Evolutionary conservation across 2,797 vertebrate genomes (phyloP), one percentile per base, ranked within the genome.

Genomic region (Gobionotothen gibberifrons): DNA sequence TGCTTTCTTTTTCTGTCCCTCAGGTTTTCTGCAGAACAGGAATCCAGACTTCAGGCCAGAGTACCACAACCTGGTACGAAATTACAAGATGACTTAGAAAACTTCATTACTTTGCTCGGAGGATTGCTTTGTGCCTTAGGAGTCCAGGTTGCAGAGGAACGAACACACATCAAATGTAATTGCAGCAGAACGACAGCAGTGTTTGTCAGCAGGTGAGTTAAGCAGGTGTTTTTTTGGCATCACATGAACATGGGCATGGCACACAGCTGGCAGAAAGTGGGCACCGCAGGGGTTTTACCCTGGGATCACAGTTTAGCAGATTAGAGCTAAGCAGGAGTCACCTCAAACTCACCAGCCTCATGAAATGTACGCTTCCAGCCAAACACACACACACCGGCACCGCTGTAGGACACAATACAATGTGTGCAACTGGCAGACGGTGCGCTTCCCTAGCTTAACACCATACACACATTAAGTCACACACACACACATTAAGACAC

Each of bases 351-450:
- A 67, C 29, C 65, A 57, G 63, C 56, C 61, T 21, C 40, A 72
- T 66, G 46, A 79, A 82, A 83, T 42, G 15, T 59, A 40, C 15
- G 2, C 72, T 17, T 48, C 10, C 29, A 47, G 68, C 66, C 83
- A 77, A 53, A 60, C 44, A 59, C 75, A 71, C 60, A 56, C 49
- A 67, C 65, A 69, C 63, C 22, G 47, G 72, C 87, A 85, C 90
- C 90, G 80, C 83, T 89, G 81, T 74, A 83, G 68, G 75, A 77
- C 86, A 87, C 89, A 86, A 92, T 90, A 86, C 89, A 91, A 89
- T 90, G 83, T 89, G 85, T 79, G 78, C 78, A 78, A 80, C 83
- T 85, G 85, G 83, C 89, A 90, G 84, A 79, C 55, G 2, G 55
- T 72, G 63, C 74, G 67, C 69, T 82, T 61, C 69, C 67, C 42